phyloP scores from a whole-genome alignment of 2,797 vertebrate species.

The Salarias fasciatus region DNA sequence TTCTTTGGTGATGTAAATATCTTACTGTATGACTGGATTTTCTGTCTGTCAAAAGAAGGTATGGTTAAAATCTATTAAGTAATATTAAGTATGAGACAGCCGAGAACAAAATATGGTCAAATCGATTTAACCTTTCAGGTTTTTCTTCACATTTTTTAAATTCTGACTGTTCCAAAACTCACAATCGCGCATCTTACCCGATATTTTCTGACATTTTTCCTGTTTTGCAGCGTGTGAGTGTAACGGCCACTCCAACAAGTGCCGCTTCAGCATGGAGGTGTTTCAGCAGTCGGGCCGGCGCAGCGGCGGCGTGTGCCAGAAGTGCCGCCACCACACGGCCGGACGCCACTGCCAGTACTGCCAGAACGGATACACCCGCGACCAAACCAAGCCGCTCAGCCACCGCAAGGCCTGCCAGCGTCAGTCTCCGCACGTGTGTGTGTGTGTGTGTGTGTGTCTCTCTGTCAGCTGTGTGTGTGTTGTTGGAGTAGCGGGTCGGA shows the following conservation, averaged over 20 bases:
- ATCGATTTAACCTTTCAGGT: too few relatives aligned
- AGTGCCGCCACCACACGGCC: constrained; percentile 90
- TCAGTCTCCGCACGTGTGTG: constrained; percentile 73
- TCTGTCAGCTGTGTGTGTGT: constrained; percentile 9
- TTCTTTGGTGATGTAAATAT: too few relatives aligned
- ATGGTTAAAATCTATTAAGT: too few relatives aligned
- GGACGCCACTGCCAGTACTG: constrained; percentile 94
- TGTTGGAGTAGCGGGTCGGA: not conserved
- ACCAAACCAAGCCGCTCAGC: constrained; percentile 82
- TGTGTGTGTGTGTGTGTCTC: constrained; percentile 5
- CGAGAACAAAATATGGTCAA: too few relatives aligned
- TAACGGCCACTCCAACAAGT: constrained; percentile 88
- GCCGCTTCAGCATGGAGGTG: constrained; percentile 91
- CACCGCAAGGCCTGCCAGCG: constrained; percentile 90
- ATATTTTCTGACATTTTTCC: not conserved
- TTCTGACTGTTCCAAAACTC: too few relatives aligned
- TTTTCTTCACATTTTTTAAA: too few relatives aligned
- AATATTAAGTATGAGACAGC: too few relatives aligned
- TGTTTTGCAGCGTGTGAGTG: constrained; percentile 87
- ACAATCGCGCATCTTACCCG: too few relatives aligned
- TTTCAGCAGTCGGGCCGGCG: constrained; percentile 89
- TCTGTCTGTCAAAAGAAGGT: too few relatives aligned
- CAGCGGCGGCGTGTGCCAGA: constrained; percentile 91
- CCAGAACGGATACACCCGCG: constrained; percentile 88
- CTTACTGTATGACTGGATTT: too few relatives aligned